Evolutionary conservation across 1,140 invertebrate genomes (phyloP).

Genomic region (Theocolax elegans): DNA sequence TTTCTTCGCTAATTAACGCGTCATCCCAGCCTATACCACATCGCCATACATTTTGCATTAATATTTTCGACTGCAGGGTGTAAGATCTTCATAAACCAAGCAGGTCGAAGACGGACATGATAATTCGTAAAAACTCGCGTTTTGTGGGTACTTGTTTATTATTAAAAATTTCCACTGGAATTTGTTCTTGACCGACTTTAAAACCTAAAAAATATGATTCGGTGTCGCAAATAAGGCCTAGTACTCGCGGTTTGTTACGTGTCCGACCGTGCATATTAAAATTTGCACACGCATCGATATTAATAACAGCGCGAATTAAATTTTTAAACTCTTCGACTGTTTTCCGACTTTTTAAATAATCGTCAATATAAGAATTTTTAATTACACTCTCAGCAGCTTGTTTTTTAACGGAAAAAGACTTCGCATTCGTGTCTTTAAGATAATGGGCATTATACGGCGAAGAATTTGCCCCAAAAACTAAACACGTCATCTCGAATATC

Average conservation of each 20-base stretch:
- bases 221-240: background rate
- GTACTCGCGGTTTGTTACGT: background rate
- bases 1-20: background rate
- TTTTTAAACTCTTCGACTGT: background rate
- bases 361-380: background rate
- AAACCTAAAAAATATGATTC: background rate
- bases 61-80: background rate
- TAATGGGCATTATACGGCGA: background rate
- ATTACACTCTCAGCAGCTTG: background rate
- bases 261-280: background rate
- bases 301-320: background rate
- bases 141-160: background rate
- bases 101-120: background rate
- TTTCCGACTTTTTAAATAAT: background rate
- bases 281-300: background rate
- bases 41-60: background rate
- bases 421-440: background rate
- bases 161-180: background rate
- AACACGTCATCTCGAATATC: background rate
- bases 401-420: background rate
- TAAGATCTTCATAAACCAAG: background rate
- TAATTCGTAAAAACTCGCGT: background rate
- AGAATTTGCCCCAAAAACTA: constrained; percentile 7
- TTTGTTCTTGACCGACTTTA: background rate
- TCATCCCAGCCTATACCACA: background rate